phyloP scores from a whole-genome alignment of 2,113 vertebrate genomes.

The Ptilorrhoa leucosticta region DNA sequence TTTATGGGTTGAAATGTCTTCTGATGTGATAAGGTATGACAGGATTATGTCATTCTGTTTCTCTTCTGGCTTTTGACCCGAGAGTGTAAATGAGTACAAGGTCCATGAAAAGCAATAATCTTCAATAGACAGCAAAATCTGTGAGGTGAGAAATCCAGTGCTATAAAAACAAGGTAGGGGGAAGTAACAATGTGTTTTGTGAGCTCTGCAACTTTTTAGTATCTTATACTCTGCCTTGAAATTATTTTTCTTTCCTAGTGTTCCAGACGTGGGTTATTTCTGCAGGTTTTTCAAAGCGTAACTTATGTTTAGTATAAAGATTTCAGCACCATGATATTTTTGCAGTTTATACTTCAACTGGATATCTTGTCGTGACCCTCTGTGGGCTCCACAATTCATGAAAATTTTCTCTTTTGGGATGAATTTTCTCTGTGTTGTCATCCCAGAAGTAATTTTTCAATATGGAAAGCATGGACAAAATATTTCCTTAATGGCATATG shows the following conservation, averaged over 20 bases:
- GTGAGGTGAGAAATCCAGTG: neutral
- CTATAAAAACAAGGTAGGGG: neutral
- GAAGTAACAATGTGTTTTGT: neutral
- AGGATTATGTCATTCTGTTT: neutral
- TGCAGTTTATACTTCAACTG: neutral
- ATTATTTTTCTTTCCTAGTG: neutral
- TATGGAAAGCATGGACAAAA: neutral
- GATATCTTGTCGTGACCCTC: neutral
- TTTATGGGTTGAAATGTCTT: neutral
- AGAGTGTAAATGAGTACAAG: neutral
- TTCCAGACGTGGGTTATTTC: neutral
- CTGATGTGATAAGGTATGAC: neutral
- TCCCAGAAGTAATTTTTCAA: neutral
- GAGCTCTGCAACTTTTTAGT: neutral
- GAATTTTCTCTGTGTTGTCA: neutral
- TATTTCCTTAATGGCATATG: neutral
- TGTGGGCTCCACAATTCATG: neutral
- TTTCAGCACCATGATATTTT: neutral
- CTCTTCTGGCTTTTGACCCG: neutral
- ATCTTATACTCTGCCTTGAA: neutral
- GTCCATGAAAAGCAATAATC: neutral
- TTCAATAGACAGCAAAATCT: neutral
- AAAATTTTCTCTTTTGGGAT: neutral
- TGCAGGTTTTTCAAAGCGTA: neutral
- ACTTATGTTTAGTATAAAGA: neutral